A percentile compares a stretch with the other conserved stretches of the same genome.
These are phyloP conservation scores for Channa maculata DNA, from an alignment of 2,113 vertebrate species.

Conservation along the genomic window DNA sequence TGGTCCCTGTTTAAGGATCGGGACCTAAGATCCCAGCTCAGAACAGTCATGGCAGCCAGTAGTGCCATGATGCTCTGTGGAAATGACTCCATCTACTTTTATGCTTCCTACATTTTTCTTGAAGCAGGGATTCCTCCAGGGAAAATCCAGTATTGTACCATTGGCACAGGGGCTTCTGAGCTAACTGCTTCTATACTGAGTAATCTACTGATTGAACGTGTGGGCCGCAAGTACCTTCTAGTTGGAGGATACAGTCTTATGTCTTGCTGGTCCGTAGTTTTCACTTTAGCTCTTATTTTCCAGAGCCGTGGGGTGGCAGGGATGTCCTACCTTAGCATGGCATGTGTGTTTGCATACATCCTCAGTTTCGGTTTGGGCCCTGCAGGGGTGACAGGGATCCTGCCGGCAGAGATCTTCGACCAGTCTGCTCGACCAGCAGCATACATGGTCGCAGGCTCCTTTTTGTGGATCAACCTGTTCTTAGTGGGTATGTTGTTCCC, in stretches of 20 bases:
- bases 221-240: slow-evolving; percentile 85
- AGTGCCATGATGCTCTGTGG: slow-evolving; percentile 92
- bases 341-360: slow-evolving; percentile 90
- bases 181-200: slow-evolving; percentile 81
- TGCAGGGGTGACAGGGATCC: slow-evolving; percentile 90
- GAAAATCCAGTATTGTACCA: slow-evolving; percentile 85
- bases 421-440: slow-evolving; percentile 88
- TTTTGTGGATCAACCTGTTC: slow-evolving; percentile 90
- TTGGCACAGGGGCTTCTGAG: slow-evolving; percentile 90
- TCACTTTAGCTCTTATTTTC: slow-evolving; percentile 86
- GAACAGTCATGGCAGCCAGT: slow-evolving; percentile 83
- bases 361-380: slow-evolving; percentile 94
- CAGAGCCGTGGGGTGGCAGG: slow-evolving; percentile 82
- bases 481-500: slow-evolving; percentile 88
- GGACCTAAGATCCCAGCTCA: slow-evolving; percentile 81
- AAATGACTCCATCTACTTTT: slow-evolving; percentile 91
- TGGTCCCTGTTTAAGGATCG: slow-evolving; percentile 84
- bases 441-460: slow-evolving; percentile 88
- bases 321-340: slow-evolving; percentile 90
- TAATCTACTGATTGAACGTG: slow-evolving; percentile 86
- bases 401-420: slow-evolving; percentile 91
- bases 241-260: slow-evolving; percentile 88
- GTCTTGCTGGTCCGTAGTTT: slow-evolving; percentile 86
- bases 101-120: slow-evolving; percentile 88
- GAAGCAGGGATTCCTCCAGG: slow-evolving; percentile 84